Conservation (phyloP, 2,888 invertebrate species). For the Suillia variegata region DNA sequence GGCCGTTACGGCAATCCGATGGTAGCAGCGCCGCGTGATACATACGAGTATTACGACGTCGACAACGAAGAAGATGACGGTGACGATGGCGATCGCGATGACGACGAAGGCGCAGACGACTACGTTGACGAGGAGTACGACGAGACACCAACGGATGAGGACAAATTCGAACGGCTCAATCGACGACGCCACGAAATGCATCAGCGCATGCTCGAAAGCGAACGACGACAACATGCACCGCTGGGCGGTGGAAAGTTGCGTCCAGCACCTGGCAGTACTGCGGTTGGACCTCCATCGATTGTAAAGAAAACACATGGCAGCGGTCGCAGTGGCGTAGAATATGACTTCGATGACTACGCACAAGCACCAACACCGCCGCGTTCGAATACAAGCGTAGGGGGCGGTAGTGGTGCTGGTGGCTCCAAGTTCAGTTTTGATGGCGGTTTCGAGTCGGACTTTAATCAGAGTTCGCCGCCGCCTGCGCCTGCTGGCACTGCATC, state of each 20-base stretch:
- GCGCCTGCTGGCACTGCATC: conserved; percentile 49
- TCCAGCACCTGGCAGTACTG: conserved; percentile 27
- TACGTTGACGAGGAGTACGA: conserved; percentile 49
- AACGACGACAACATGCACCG: conserved; percentile 52
- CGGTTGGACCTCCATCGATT: conserved; percentile 21
- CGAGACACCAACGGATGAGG: conserved; percentile 56
- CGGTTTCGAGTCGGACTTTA: conserved; percentile 61
- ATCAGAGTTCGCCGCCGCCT: conserved; percentile 53
- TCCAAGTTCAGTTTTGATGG: conserved; percentile 59
- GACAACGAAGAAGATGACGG: conserved; percentile 51
- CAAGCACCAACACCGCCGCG: conserved; percentile 55
- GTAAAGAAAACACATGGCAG: conserved; percentile 30
- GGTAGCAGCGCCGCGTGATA: conserved; percentile 40
- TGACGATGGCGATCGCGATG: conserved; percentile 49
- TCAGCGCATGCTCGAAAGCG: conserved; percentile 58
- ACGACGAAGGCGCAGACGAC: conserved; percentile 51
- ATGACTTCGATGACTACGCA: conserved; percentile 56
- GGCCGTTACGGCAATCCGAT: conserved; percentile 25
- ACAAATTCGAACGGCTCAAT: conserved; percentile 60
- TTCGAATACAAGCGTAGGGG: conserved; percentile 51
- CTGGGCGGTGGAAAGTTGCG: conserved; percentile 41
- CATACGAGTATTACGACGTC: conserved; percentile 58
- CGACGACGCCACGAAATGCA: conserved; percentile 60
- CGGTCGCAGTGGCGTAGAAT: conserved; percentile 39
- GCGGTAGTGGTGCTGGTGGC: conserved; percentile 29